Evolutionary conservation across 2,888 invertebrate species (phyloP), one percentile per base, ranked within the genome.

Genomic region (Acrobasis repandana): DNA sequence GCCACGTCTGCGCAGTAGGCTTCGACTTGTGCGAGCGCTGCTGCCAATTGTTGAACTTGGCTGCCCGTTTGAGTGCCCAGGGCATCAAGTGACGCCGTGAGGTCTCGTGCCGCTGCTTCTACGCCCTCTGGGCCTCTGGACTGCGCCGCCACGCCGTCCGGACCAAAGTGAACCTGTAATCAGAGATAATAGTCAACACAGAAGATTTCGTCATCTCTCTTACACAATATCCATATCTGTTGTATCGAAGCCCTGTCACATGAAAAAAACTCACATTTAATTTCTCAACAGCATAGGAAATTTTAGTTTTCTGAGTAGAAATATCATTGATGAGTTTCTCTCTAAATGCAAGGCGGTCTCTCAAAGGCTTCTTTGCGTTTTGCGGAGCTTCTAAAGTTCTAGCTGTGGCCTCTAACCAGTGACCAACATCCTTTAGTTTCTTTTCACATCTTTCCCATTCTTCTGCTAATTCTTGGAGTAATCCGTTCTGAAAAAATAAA

Each of bases 401-500:
- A 68, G 94, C 93, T 9, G 97, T 95, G 77, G 97, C 97, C 65
- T 98, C 98, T 72, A 98, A 94, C 98, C 98, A 98, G 68, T 94
- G 93, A 64, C 95, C 95, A 52, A 97, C 96, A 73, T 98, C 98
- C 84, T 97, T 96, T 84, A 98, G 94, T 86, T 98, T 98, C 84
- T 95, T 96, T 87, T 98, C 98, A 88, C 98, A 98, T 85, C 98
- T 97, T 82, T 98, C 98, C 97, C 98, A 98, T 92, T 98, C 98
- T 83, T 98, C 98, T 56, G 96, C 96, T 59, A 97, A 95, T 90
- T 98, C 98, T 93, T 97, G 97, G 64, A 98, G 93, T 71, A 97
- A 90, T 52, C 97, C 96, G 81, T 96, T 96, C 97, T 97, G 87
- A 66, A 93, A 93, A 69, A 18, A 10, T 49, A 16, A 15, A 10